Percentiles rank a stretch among this genome's conserved stretches.
Conservation (phyloP, 1,140 invertebrate species). For the Lethrus apterus region DNA sequence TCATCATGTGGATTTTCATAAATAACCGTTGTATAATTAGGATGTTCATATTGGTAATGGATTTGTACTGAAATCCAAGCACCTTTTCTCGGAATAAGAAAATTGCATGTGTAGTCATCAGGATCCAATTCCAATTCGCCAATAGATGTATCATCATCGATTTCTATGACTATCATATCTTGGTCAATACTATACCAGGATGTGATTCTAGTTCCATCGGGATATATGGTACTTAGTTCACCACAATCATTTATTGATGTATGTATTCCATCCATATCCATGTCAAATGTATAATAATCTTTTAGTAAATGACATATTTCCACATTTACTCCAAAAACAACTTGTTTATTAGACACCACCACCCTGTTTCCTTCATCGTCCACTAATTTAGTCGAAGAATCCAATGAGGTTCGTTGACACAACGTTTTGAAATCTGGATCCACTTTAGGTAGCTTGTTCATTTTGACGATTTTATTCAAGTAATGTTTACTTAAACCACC, state of each 20-base stretch:
- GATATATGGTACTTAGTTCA: constrained; percentile 1
- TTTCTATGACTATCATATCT: constrained; percentile 8
- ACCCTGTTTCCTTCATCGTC: too few relatives aligned
- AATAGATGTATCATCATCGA: not conserved
- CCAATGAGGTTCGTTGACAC: too few relatives aligned
- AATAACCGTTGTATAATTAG: constrained; percentile 1
- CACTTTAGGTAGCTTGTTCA: constrained; percentile 1
- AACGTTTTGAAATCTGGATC: too few relatives aligned
- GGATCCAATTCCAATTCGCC: constrained; percentile 7
- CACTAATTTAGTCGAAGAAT: too few relatives aligned
- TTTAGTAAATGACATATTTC: too few relatives aligned
- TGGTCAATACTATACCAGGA: constrained; percentile 6
- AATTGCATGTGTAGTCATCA: constrained; percentile 12
- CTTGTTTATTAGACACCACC: too few relatives aligned
- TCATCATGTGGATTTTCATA: not conserved
- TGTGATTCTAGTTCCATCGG: constrained; percentile 6
- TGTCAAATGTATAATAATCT: constrained; percentile 8
- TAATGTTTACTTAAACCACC: not conserved
- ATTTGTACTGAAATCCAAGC: constrained; percentile 1
- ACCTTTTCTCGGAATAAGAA: constrained; percentile 5
- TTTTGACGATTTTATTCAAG: not conserved
- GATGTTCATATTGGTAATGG: constrained; percentile 7
- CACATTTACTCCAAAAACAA: too few relatives aligned
- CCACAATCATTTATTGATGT: constrained; percentile 3
- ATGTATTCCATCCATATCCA: not conserved